A percentile compares a stretch with the other conserved stretches of the same genome.
These are phyloP conservation scores for Oxygymnocypris stewartii DNA, from an alignment of 2,113 vertebrate species.

Conservation along the genomic window DNA sequence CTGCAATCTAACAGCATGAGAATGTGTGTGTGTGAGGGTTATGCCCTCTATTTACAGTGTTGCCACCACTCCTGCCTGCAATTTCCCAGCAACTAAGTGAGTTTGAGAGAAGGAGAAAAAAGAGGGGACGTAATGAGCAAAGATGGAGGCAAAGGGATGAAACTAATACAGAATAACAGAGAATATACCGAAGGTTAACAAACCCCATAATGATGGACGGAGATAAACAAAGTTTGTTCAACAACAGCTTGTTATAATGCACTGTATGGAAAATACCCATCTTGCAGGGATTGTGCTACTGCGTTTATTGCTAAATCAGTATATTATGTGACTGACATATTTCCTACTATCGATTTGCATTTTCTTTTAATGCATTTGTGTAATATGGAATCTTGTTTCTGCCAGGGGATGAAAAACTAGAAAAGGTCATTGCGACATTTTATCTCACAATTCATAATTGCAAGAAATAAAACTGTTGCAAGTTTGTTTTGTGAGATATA, in stretches of 20 bases:
- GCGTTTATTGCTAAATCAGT: neutral
- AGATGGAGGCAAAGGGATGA: neutral
- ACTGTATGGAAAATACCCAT: neutral
- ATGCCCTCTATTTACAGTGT: constrained; percentile 40
- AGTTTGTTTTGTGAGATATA: too few species aligned
- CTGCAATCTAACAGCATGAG: neutral
- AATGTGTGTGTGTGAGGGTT: constrained; percentile 18
- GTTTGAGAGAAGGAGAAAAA: constrained; percentile 7
- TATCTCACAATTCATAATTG: too few species aligned
- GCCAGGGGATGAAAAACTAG: too few species aligned
- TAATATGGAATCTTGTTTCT: too few species aligned
- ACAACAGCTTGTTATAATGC: neutral
- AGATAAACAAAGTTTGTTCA: neutral
- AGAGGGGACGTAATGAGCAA: neutral
- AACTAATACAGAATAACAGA: neutral
- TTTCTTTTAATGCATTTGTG: too few species aligned
- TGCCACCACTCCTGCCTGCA: constrained; percentile 19
- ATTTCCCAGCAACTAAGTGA: constrained; percentile 11
- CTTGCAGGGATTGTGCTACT: neutral
- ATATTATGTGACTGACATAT: neutral
- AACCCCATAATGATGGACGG: neutral
- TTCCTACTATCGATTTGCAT: neutral
- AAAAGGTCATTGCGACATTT: too few species aligned
- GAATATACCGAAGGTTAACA: constrained; percentile 31
- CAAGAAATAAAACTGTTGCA: too few species aligned